Percentiles rank a stretch among this genome's conserved stretches.
phyloP scores from a whole-genome alignment of 2,888 invertebrate genomes.

The Mactromeris polynyma region DNA sequence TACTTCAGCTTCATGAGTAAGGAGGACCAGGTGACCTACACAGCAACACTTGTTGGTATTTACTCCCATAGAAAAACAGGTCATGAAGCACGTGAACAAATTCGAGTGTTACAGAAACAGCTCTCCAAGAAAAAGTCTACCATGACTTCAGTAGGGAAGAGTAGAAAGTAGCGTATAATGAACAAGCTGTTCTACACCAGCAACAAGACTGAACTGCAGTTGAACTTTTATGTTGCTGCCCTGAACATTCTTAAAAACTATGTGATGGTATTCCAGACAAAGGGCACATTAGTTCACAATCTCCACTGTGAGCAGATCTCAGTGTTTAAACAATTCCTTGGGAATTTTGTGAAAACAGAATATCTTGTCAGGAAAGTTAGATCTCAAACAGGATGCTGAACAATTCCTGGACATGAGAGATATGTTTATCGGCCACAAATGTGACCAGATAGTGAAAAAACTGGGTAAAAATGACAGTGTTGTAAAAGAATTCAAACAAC shows the following conservation, averaged over 20 bases:
- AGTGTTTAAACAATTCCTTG: neutral
- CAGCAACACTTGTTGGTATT: slow-evolving; percentile 46
- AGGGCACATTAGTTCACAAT: slow-evolving; percentile 26
- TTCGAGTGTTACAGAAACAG: neutral
- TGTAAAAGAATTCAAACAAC: neutral
- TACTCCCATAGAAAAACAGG: slow-evolving; percentile 9
- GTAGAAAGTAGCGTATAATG: neutral
- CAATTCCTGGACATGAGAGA: neutral
- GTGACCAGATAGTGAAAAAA: neutral
- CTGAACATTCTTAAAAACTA: slow-evolving; percentile 37
- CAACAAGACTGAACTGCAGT: neutral
- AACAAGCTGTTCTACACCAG: slow-evolving; percentile 30
- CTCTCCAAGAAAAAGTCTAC: slow-evolving; percentile 33
- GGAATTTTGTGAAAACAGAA: neutral
- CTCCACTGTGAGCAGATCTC: neutral
- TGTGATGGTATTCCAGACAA: slow-evolving; percentile 39
- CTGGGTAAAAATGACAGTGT: neutral
- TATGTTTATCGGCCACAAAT: neutral
- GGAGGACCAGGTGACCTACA: slow-evolving; percentile 7
- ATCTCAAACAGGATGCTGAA: neutral
- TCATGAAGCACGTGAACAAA: neutral
- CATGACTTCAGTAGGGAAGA: slow-evolving; percentile 22
- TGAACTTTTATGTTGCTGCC: slow-evolving; percentile 30
- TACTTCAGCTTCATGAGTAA: slow-evolving; percentile 46
- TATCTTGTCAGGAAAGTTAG: neutral